A percentile compares a stretch with the other conserved stretches of the same genome.
phyloP scores from a whole-genome alignment of 2,113 vertebrate genomes.

The Corynorhinus townsendii region DNA sequence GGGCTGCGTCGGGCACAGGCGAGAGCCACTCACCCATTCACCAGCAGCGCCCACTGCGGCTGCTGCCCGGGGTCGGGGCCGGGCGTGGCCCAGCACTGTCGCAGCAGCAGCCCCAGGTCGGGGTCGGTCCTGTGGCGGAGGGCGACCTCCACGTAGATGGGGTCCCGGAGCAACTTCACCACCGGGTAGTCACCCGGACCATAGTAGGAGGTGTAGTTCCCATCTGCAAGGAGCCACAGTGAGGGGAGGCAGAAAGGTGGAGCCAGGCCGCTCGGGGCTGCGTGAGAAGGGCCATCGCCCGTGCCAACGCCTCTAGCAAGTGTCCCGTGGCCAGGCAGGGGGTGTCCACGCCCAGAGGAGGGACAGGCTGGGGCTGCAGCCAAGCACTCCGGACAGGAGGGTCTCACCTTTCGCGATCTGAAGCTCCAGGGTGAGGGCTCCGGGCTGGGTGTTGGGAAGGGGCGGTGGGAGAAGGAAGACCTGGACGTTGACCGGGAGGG shows the following conservation, averaged over 20 bases:
- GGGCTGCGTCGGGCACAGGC: fast-evolving
- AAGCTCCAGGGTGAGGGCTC: conserved; percentile 73
- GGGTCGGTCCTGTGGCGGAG: conserved; percentile 77
- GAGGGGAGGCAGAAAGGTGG: fast-evolving
- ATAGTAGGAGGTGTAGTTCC: conserved; percentile 77
- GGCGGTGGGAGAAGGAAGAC: conserved; percentile 50
- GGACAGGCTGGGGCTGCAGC: fast-evolving
- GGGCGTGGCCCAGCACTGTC: conserved; percentile 84
- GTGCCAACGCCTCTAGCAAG: not conserved
- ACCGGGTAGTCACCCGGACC: conserved; percentile 64
- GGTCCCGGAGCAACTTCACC: conserved; percentile 77
- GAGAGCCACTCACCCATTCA: conserved; percentile 67
- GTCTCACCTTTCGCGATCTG: conserved; percentile 68
- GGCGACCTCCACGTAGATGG: conserved; percentile 81
- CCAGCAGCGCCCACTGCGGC: conserved; percentile 81
- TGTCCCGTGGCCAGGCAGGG: not conserved
- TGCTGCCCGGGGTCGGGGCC: conserved; percentile 56
- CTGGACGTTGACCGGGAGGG: conserved; percentile 51
- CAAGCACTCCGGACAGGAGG: fast-evolving
- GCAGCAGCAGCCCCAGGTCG: conserved; percentile 73
- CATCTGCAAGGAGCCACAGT: conserved; percentile 65
- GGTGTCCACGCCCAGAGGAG: fast-evolving
- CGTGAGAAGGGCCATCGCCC: fast-evolving
- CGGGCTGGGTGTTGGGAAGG: conserved; percentile 45
- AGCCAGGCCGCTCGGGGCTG: not conserved